phyloP scores from a whole-genome alignment of 2,888 invertebrate species.

The Selenia dentaria region DNA sequence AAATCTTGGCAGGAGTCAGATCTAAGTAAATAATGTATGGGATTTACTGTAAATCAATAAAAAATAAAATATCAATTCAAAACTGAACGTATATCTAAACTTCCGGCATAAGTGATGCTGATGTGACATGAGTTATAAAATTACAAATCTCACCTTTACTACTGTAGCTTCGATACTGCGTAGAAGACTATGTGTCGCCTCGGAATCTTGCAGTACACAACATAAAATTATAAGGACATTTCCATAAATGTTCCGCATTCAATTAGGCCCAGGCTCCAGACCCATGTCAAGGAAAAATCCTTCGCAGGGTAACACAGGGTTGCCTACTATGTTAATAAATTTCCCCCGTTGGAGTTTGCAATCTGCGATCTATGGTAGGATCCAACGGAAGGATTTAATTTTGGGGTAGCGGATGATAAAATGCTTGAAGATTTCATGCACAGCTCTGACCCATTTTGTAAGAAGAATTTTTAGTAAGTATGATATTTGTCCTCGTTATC shows the following conservation, averaged over 20 bases:
- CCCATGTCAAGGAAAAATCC: conserved; percentile 67
- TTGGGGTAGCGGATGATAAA: not conserved
- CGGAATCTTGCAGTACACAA: conserved; percentile 15
- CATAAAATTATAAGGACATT: conserved; percentile 29
- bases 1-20: too few species aligned
- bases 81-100: too few species aligned
- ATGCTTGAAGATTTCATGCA: not conserved
- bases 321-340: conserved; percentile 56
- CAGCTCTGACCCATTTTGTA: not conserved
- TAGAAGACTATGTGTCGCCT: not conserved
- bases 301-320: conserved; percentile 37
- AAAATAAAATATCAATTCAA: too few species aligned
- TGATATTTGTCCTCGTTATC: too few species aligned
- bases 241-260: conserved; percentile 51
- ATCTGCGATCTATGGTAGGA: conserved; percentile 33
- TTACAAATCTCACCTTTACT: too few species aligned
- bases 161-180: not conserved
- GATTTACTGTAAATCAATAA: too few species aligned
- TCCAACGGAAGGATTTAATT: conserved; percentile 1
- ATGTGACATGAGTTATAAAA: too few species aligned
- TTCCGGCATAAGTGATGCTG: too few species aligned
- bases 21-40: too few species aligned
- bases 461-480: too few species aligned
- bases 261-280: conserved; percentile 54
- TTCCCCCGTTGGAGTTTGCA: conserved; percentile 39